These are phyloP conservation scores for Halcyon malimbica DNA, from an alignment of 2,113 vertebrate species.

Conservation along the genomic window DNA sequence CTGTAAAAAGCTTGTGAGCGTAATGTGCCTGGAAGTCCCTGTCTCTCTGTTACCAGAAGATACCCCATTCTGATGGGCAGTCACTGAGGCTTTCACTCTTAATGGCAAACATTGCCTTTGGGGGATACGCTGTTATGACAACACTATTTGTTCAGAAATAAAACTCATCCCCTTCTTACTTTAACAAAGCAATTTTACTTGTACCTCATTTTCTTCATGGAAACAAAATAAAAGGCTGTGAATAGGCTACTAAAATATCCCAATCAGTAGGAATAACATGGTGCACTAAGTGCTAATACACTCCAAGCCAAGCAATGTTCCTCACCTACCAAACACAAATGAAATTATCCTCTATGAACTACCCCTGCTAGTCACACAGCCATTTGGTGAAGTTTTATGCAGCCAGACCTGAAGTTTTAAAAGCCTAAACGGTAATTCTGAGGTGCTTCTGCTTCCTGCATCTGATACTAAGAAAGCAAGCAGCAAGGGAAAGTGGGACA, in stretches of 20 bases:
- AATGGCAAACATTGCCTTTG: conserved; percentile 72
- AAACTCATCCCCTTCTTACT: conserved; percentile 61
- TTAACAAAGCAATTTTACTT: conserved; percentile 66
- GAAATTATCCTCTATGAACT: not conserved
- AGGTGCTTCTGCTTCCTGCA: not conserved
- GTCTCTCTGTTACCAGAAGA: conserved; percentile 52
- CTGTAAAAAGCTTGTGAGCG: conserved; percentile 10
- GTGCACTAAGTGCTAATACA: not conserved
- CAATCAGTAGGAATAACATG: not conserved
- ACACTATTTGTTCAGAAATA: conserved; percentile 60
- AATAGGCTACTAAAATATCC: conserved; percentile 28
- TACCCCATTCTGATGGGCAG: conserved; percentile 63
- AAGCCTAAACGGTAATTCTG: not conserved
- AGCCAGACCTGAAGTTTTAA: not conserved
- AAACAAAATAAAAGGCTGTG: not conserved
- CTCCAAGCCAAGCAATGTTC: not conserved
- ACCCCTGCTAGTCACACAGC: not conserved
- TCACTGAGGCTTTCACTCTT: conserved; percentile 66
- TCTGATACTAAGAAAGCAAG: not conserved
- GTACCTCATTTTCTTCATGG: conserved; percentile 27
- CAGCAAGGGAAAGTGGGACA: not conserved
- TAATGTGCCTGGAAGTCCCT: conserved; percentile 50
- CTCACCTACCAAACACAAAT: not conserved
- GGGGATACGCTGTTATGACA: conserved; percentile 53
- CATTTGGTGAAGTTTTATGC: not conserved